Percentiles rank a stretch among this genome's conserved stretches.
These are phyloP conservation scores for Toxostoma redivivum DNA, from an alignment of 2,113 vertebrate genomes.

Conservation along the genomic window DNA sequence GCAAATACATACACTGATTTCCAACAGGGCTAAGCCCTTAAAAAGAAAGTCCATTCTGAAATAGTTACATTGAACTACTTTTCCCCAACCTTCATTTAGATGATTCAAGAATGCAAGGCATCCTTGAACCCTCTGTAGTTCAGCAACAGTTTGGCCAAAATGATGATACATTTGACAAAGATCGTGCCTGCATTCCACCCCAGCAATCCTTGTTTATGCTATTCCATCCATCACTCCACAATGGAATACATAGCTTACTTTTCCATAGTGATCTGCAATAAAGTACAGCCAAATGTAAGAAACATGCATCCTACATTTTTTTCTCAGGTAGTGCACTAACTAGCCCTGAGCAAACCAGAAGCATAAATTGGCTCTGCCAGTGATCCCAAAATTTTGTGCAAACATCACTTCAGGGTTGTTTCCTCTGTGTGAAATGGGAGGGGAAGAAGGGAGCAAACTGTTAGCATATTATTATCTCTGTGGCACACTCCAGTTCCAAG, in stretches of 20 bases:
- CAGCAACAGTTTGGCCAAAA: neutral
- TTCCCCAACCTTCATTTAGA: neutral
- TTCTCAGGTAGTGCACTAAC: neutral
- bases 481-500: neutral
- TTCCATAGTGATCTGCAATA: neutral
- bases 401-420: neutral
- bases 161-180: neutral
- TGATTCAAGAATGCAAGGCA: neutral
- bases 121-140: neutral
- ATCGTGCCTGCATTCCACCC: neutral
- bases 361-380: neutral
- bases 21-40: neutral
- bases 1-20: neutral
- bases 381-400: neutral
- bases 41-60: neutral
- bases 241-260: neutral
- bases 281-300: neutral
- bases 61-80: neutral
- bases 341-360: neutral
- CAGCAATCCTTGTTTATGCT: neutral
- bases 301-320: fast-evolving
- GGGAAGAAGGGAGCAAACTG: neutral
- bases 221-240: neutral
- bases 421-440: neutral
- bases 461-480: neutral